These are phyloP conservation scores for Rosalia funebris DNA, from an alignment of 2,888 invertebrate species.

Conservation along the genomic window DNA sequence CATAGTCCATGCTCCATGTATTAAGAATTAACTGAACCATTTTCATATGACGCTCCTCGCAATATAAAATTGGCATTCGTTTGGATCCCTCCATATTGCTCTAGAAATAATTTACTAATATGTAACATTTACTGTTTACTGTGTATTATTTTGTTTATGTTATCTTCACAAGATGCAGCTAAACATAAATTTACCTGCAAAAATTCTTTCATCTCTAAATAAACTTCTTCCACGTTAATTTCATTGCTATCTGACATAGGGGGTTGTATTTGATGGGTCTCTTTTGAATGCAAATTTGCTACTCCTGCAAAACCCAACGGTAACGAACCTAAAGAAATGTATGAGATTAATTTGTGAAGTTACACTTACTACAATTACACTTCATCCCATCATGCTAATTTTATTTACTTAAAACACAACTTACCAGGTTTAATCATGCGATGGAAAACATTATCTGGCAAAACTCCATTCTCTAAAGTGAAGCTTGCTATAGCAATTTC, in stretches of 20 bases:
- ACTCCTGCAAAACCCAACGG: slow-evolving; percentile 64
- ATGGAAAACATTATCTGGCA: slow-evolving; percentile 48
- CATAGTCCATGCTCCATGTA: slow-evolving; percentile 48
- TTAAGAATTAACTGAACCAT: slow-evolving; percentile 58
- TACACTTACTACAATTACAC: too few species aligned
- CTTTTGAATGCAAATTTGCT: slow-evolving; percentile 61
- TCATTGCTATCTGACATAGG: slow-evolving; percentile 60
- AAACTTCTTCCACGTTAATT: slow-evolving; percentile 58
- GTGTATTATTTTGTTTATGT: too few species aligned
- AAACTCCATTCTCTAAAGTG: slow-evolving; percentile 49
- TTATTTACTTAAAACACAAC: too few species aligned
- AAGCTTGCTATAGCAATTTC: slow-evolving; percentile 50
- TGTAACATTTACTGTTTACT: too few species aligned
- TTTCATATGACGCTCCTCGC: slow-evolving; percentile 43
- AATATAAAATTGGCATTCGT: slow-evolving; percentile 46
- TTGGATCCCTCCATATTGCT: slow-evolving; percentile 32
- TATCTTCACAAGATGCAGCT: too few species aligned
- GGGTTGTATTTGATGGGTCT: slow-evolving; percentile 64
- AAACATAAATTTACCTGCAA: slow-evolving; percentile 52
- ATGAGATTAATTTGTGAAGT: too few species aligned
- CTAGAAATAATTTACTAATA: too few species aligned
- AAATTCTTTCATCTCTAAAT: slow-evolving; percentile 61
- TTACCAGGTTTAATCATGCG: slow-evolving; percentile 48
- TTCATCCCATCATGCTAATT: too few species aligned
- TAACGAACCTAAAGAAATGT: slow-evolving; percentile 57